Evolutionary conservation across 92 coral and sea anemone species (phyloP), one percentile per base, ranked within the genome.

Genomic region (Paramuricea clavata): DNA sequence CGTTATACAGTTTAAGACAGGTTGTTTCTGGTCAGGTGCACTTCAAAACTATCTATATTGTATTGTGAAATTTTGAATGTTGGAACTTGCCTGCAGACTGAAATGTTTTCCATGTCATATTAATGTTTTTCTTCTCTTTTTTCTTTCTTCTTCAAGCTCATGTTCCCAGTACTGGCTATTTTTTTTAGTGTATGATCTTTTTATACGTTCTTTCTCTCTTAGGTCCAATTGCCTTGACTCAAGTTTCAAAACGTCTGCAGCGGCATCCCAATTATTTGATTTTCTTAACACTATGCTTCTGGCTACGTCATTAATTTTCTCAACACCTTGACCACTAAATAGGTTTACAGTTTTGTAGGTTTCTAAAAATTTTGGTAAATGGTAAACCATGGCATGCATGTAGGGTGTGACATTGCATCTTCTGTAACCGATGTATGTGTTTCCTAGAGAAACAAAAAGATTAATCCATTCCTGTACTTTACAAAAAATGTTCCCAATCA

Each of bases 371-470:
- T 21, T 74, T 44, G 81, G 81, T 19, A 74, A 6, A 74, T 74
- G 62, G 12, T 65, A 65, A 30, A 31, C 72, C 72, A 65, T 65
- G 35, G 41, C n/a, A n/a, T 72, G 54, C 78, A 78, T 78, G 62
- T 86, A 91, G 3, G 91, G 91, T 16, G 86, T 91, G 9, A 91
- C 91, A 54, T 83, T 34, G 44, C 79, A 60, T 41, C 81, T 81
- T 68, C 85, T 89, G 49, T 85, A 87, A 23, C 83, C 83, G 54
- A 52, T 78, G 31, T 8, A 25, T 78, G 17, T 25, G 42, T 88
- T 82, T 54, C 85, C 32, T 27, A 89, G 60, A n/a, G 85, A 65
- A n/a, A 64, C 52, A 83, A 83, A 89, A 25, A 76, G 81, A 67
- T 83, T 89, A 19, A 89, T 26, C 88, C 81, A 89, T 42, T 69